Base-by-base conservation (phyloP, 2,113 vertebrate genomes). In the Propithecus coquereli region DNA sequence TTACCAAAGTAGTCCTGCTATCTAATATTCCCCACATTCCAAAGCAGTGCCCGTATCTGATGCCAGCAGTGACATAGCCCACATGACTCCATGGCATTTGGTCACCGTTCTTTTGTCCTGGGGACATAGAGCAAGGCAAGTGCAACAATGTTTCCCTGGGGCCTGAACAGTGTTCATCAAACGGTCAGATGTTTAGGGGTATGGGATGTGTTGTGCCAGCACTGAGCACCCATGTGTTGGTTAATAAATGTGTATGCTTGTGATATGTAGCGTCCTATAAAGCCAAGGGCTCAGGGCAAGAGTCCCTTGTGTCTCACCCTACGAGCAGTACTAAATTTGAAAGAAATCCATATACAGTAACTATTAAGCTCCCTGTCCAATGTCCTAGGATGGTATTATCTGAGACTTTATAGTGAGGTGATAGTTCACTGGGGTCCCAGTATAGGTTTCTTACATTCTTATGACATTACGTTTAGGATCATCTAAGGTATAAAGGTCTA, bases 401-500 rank as follows among this genome's bases (percentile, higher is more conserved):
- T 88, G 54, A 73, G 50, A 83, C 37, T 90, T 80, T 81, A 43
- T 47, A 87, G 91, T 89, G 74, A 95, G 68, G 66, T 59, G 50
- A 94, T 45, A 66, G 76, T 73, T 73, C 23, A 86, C 47, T 23
- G 32, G 34, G 37, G 63, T 87, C 74, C 74, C 65, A 76, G 32
- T 70, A 80, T 27, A 63, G 40, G 34, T 43, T 89, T 89, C 86
- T 94, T 73, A 95, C 57, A 94, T 88, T 94, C 93, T 90, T 84
- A 50, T 11, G 25, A 52, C 7, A 23, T 84, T 94, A 34, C 25
- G 86, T 74, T 91, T 68, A 96, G 93, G 47, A 92, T 71, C 74
- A 94, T 43, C 80, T 87, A 68, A 92, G 71, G 74, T 95, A n/a
- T 85, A 97, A 96, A 97, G 59, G 70, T 94, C 96, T 96, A 73